Evolutionary conservation across 2,797 vertebrate species (phyloP), one percentile per base, ranked within the genome.

Genomic region (Chelmon rostratus): DNA sequence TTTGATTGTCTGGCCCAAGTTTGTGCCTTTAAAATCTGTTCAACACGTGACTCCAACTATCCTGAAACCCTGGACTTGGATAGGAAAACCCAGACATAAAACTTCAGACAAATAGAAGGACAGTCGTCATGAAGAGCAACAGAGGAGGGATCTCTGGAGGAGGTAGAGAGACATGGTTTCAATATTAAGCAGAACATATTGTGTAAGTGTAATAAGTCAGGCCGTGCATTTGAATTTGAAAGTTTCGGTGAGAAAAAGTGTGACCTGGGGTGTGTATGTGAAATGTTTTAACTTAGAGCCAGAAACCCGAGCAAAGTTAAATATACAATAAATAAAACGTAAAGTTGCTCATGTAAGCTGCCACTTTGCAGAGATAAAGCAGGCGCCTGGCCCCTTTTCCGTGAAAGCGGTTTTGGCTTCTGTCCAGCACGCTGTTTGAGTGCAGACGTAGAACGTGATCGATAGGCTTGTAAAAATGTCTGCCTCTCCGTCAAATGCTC

Each of bases 391-490:
- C 6, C n/a, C n/a, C n/a, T 71, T 82, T 57, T 77, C 57, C 73
- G 21, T 68, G 62, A 77, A 76, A 70, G 76, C 25, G 11, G 4
- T 61, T 73, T 66, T 87, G 78, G 75, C 76, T 72, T 44, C 73
- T 11, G 53, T 71, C 77, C 84, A 89, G 57, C 73, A 40, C 44
- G 33, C 73, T 88, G 56, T 82, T 70, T 74, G 69, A 54, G 52
- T 8, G 19, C 74, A 50, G 53, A 59, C 12, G 62, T 12, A 42
- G 54, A 68, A 42, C 31, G 47, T 88, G 84, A 90, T 85, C 31
- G 42, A 84, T 62, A 8, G 66, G 61, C 73, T 54, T 58, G 70
- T 86, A 78, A 90, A 86, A 79, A 73, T 25, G 73, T 83, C 82
- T 54, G 18, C 61, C 18, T 23, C 38, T 37, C 44, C 31, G 71